Evolutionary conservation across 1,140 invertebrate species (phyloP).

Genomic region (Macrosteles quadrilineatus): DNA sequence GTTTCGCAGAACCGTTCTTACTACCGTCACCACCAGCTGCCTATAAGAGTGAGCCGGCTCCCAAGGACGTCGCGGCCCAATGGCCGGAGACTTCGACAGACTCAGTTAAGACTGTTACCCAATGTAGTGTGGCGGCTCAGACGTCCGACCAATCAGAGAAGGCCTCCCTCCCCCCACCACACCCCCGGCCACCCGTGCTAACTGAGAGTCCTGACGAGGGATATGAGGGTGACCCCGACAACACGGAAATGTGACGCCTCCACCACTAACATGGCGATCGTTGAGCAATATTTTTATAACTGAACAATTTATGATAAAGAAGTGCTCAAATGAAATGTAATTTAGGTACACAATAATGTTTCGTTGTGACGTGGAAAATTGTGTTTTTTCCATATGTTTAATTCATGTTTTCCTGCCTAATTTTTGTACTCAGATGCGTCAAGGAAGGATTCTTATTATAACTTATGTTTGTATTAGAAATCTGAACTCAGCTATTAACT

Average conservation of each 20-base stretch:
- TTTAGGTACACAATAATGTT: too few relatives aligned
- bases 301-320: not conserved
- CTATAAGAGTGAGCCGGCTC: constrained; percentile 56
- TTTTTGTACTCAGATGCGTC: too few relatives aligned
- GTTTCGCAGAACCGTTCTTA: constrained; percentile 53
- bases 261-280: not conserved
- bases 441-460: too few relatives aligned
- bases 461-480: too few relatives aligned
- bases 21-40: constrained; percentile 67
- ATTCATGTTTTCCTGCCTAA: too few relatives aligned
- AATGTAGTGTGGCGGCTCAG: constrained; percentile 41
- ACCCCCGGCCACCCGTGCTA: constrained; percentile 56
- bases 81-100: constrained; percentile 38
- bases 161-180: not conserved
- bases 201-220: constrained; percentile 85
- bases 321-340: constrained; percentile 10
- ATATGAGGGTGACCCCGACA: constrained; percentile 71
- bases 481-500: too few relatives aligned
- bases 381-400: too few relatives aligned
- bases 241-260: constrained; percentile 53
- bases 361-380: too few relatives aligned
- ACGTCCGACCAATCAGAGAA: constrained; percentile 37
- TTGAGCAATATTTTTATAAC: constrained; percentile 22
- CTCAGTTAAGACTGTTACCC: constrained; percentile 23
- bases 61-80: constrained; percentile 44